A percentile compares a stretch with the other conserved stretches of the same genome.
These are phyloP conservation scores for Saccostrea echinata DNA, from an alignment of 1,140 invertebrate genomes.

Conservation along the genomic window DNA sequence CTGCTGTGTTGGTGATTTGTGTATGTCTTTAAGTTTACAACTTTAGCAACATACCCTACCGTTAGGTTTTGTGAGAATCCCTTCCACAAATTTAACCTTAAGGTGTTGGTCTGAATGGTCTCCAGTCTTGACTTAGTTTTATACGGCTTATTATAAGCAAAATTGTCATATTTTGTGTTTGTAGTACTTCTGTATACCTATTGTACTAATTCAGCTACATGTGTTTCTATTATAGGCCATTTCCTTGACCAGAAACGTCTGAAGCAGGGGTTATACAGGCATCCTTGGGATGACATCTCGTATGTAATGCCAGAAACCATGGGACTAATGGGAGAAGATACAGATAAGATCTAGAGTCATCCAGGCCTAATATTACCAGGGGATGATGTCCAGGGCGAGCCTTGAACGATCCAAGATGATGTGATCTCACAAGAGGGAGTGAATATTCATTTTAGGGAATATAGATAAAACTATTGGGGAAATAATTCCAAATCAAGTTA, in stretches of 20 bases:
- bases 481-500: background rate
- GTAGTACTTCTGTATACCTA: no score
- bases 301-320: conserved; percentile 93
- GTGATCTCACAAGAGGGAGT: background rate
- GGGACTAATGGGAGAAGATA: conserved; percentile 57
- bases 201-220: background rate
- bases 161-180: no score
- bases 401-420: background rate
- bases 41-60: no score
- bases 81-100: no score
- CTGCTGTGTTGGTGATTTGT: no score
- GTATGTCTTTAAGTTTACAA: no score
- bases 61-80: no score
- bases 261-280: conserved; percentile 99
- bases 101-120: no score
- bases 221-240: conserved; percentile 85
- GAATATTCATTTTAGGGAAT: background rate
- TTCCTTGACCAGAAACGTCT: conserved; percentile 99
- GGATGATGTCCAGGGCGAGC: background rate
- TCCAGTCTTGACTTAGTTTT: no score
- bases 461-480: background rate
- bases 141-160: no score
- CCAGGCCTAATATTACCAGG: no score
- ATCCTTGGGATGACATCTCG: conserved; percentile 99
- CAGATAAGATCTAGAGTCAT: conserved; percentile 41